Conservation (phyloP, 2,888 invertebrate species). For the Ectobius pallidus region DNA sequence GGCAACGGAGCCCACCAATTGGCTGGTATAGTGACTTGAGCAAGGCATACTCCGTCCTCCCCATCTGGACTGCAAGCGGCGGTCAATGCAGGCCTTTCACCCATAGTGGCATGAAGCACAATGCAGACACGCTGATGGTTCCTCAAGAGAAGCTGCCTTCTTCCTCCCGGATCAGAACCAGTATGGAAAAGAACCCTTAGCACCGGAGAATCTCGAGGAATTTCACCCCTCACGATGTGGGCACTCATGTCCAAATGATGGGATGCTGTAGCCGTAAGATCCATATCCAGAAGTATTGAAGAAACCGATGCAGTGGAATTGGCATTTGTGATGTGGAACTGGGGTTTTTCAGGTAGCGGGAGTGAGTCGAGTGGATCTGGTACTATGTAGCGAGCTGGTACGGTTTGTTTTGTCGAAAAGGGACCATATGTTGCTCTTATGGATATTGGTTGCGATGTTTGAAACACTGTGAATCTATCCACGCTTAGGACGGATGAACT, state of each 20-base stretch:
- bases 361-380: constrained; percentile 69
- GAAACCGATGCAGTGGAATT: constrained; percentile 34
- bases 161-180: constrained; percentile 81
- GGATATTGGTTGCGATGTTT: constrained; percentile 88
- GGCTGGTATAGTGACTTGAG: constrained; percentile 85
- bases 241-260: constrained; percentile 90
- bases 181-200: constrained; percentile 92
- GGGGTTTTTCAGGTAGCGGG: constrained; percentile 41
- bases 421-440: constrained; percentile 93
- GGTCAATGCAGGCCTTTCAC: constrained; percentile 65
- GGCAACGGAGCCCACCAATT: constrained; percentile 88
- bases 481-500: constrained; percentile 77
- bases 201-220: constrained; percentile 86
- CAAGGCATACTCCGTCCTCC: constrained; percentile 90
- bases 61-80: constrained; percentile 94
- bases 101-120: constrained; percentile 73
- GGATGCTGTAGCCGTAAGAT: constrained; percentile 51
- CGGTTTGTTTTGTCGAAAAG: constrained; percentile 93
- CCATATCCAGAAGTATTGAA: constrained; percentile 43
- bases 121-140: constrained; percentile 80
- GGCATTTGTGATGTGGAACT: constrained; percentile 27
- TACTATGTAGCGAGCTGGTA: constrained; percentile 81
- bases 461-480: constrained; percentile 90
- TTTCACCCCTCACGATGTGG: constrained; percentile 83
- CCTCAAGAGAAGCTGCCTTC: constrained; percentile 65